Conservation (phyloP, 2,888 invertebrate species). For the Odiellus spinosus region DNA sequence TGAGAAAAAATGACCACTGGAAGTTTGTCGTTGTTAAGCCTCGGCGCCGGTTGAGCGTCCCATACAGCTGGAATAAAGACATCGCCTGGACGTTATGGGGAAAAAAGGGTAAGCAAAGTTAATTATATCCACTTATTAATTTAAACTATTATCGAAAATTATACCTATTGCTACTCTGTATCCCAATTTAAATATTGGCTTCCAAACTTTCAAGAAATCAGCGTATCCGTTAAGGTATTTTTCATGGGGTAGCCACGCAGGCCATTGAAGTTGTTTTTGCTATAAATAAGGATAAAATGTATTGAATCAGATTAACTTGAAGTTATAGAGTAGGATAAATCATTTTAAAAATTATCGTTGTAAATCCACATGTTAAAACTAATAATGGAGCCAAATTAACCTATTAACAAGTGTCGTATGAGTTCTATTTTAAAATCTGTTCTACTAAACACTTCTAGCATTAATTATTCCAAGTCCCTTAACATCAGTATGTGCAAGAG, state of each 20-base stretch:
- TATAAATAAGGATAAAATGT: too few species aligned
- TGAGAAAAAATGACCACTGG: conserved; percentile 48
- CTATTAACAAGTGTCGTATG: too few species aligned
- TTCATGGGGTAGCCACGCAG: conserved; percentile 19
- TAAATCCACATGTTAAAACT: too few species aligned
- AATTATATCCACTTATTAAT: background rate
- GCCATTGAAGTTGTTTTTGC: conserved; percentile 3
- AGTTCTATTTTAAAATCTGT: too few species aligned
- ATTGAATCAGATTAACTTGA: too few species aligned
- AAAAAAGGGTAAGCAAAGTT: background rate
- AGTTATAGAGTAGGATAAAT: too few species aligned
- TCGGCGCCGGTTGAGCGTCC: conserved; percentile 34
- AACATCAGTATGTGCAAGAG: too few species aligned
- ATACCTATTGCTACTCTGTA: background rate
- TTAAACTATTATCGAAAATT: background rate
- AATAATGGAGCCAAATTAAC: too few species aligned
- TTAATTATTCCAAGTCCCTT: too few species aligned
- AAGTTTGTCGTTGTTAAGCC: conserved; percentile 23
- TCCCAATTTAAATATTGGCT: conserved; percentile 7
- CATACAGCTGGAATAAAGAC: conserved; percentile 39
- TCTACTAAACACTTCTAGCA: too few species aligned
- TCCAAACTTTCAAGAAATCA: conserved; percentile 16
- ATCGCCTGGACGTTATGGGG: conserved; percentile 6
- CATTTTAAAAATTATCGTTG: too few species aligned
- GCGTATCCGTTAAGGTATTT: conserved; percentile 16